A percentile compares a stretch with the other conserved stretches of the same genome.
These are phyloP conservation scores for Tortricodes alternella DNA, from an alignment of 2,888 invertebrate genomes.

Conservation along the genomic window DNA sequence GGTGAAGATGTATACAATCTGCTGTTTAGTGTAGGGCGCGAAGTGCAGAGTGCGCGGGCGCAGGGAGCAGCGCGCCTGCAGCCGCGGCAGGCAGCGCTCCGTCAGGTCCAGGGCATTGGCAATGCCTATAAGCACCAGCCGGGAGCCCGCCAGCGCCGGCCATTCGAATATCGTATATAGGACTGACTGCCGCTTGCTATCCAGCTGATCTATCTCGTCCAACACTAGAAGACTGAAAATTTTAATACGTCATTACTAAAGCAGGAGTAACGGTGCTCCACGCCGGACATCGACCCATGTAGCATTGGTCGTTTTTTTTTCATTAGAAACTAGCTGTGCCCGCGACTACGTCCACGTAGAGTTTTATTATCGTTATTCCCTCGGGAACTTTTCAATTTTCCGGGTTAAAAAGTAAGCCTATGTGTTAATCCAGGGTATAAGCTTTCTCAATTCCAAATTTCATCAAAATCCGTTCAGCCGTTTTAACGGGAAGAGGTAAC, in stretches of 20 bases:
- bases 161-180: slow-evolving; percentile 97
- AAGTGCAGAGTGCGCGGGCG: slow-evolving; percentile 93
- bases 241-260: not conserved
- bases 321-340: too few relatives aligned
- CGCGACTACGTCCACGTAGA: too few relatives aligned
- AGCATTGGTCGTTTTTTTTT: too few relatives aligned
- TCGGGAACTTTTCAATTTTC: too few relatives aligned
- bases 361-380: too few relatives aligned
- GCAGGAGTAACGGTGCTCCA: not conserved
- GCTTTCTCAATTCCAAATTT: too few relatives aligned
- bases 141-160: slow-evolving; percentile 88
- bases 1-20: slow-evolving; percentile 93
- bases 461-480: too few relatives aligned
- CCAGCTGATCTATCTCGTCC: slow-evolving; percentile 98
- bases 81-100: slow-evolving; percentile 92
- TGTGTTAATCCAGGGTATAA: too few relatives aligned
- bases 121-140: slow-evolving; percentile 93
- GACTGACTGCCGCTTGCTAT: slow-evolving; percentile 91
- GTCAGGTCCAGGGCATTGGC: slow-evolving; percentile 98
- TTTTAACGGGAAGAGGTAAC: too few relatives aligned
- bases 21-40: slow-evolving; percentile 94
- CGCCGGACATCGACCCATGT: too few relatives aligned
- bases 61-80: slow-evolving; percentile 89
- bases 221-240: slow-evolving; percentile 88
- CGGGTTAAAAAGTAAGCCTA: too few relatives aligned